Percentiles rank a stretch among this genome's conserved stretches.
Conservation (phyloP, 23 tunicate species). For the Styela plicata region DNA sequence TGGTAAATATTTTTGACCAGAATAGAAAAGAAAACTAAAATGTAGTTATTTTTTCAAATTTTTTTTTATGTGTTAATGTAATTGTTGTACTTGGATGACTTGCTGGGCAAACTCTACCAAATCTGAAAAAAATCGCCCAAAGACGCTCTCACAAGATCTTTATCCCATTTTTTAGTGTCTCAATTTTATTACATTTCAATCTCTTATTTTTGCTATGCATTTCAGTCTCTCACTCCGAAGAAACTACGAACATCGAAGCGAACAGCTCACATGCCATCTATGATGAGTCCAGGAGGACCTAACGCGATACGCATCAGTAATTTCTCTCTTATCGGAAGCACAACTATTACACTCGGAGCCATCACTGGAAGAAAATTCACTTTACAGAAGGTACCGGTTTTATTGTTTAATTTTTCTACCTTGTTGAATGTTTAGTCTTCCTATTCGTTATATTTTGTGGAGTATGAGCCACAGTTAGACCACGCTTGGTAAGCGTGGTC, state of each 20-base stretch:
- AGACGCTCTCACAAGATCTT: too few relatives aligned
- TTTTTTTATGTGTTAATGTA: too few relatives aligned
- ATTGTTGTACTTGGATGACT: too few relatives aligned
- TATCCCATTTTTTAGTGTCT: too few relatives aligned
- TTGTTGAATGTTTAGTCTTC: not conserved
- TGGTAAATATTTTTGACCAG: too few relatives aligned
- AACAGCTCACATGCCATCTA: conserved; percentile 33
- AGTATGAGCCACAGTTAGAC: not conserved
- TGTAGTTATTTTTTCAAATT: too few relatives aligned
- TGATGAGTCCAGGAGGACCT: conserved; percentile 91
- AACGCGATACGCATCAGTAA: conserved; percentile 91
- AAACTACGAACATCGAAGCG: conserved; percentile 19
- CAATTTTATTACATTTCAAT: too few relatives aligned
- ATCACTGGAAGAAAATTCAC: conserved; percentile 53
- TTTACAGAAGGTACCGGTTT: conserved; percentile 53
- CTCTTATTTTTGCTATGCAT: too few relatives aligned
- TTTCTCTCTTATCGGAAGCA: conserved; percentile 76
- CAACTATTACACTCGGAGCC: conserved; percentile 47
- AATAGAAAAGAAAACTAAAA: too few relatives aligned
- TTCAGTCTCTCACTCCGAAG: conserved; percentile 83
- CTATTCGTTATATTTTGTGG: not conserved
- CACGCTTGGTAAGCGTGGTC: not conserved
- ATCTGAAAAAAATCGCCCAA: too few relatives aligned
- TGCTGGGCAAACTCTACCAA: too few relatives aligned
- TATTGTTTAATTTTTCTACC: not conserved